Evolutionary conservation across 2,113 vertebrate genomes (phyloP).

Genomic region (Melanocharis versteri): DNA sequence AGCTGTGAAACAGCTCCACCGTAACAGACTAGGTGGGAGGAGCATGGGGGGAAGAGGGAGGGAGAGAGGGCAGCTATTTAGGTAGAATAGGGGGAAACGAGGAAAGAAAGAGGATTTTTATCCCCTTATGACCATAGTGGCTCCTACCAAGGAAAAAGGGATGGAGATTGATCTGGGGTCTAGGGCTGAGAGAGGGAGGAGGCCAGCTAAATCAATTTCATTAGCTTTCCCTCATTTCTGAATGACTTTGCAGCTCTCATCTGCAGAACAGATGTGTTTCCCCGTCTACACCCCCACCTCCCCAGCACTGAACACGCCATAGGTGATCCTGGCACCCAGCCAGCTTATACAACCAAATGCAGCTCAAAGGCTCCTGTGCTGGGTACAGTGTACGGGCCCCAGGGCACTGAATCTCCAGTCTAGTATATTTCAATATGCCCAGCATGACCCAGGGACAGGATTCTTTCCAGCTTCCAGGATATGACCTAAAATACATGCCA

Average conservation of each 20-base stretch:
- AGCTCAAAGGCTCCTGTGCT: neutral
- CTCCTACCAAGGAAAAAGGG: rapidly evolving
- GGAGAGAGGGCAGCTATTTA: neutral
- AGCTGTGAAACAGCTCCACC: neutral
- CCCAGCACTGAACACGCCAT: neutral
- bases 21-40: neutral
- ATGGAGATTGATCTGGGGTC: neutral
- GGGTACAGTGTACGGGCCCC: neutral
- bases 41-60: neutral
- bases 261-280: constrained; percentile 47
- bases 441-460: neutral
- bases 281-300: neutral
- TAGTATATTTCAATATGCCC: neutral
- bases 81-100: neutral
- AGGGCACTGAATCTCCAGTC: neutral
- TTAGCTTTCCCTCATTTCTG: neutral
- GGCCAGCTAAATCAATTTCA: neutral
- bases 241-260: neutral
- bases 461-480: neutral
- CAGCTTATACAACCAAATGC: constrained; percentile 21
- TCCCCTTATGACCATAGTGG: neutral
- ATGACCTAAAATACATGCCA: neutral
- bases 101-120: neutral
- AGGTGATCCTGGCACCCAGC: constrained; percentile 31
- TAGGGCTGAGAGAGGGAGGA: neutral